A percentile compares a stretch with the other conserved stretches of the same genome.
Conservation (phyloP, 2,113 vertebrate species). For the Hypocryptadius cinnamomeus region DNA sequence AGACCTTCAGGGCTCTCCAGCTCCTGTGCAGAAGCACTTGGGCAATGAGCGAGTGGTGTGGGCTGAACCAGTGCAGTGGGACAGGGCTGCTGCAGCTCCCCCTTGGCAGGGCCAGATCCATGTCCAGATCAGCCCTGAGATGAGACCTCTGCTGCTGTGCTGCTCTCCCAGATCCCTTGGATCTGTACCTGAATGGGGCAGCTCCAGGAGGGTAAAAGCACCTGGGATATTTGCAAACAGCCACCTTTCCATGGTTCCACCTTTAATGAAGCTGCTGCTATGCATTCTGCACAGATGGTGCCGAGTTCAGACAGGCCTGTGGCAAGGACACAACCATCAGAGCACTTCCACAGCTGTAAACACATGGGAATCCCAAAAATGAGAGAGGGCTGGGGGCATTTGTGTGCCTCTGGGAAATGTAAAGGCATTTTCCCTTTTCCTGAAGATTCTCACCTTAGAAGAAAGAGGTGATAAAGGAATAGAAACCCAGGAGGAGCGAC, state of each 20-base stretch:
- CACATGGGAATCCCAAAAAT: background rate
- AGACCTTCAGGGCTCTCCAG: background rate
- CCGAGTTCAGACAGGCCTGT: background rate
- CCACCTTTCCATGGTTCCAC: background rate
- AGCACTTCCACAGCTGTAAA: background rate
- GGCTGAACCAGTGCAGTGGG: background rate
- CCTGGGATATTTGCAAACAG: background rate
- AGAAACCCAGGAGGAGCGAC: slow-evolving; percentile 95
- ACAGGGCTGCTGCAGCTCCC: background rate
- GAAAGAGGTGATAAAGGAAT: slow-evolving; percentile 85
- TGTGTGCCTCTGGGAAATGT: background rate
- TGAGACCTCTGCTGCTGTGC: background rate
- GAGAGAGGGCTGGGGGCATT: background rate
- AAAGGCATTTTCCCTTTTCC: slow-evolving; percentile 10
- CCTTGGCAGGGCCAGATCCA: background rate
- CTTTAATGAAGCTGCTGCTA: background rate
- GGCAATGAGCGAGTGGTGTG: background rate
- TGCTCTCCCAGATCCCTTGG: background rate
- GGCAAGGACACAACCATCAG: background rate
- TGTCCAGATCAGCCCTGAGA: background rate
- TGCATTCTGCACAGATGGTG: background rate
- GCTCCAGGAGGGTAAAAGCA: background rate
- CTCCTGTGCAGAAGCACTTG: background rate
- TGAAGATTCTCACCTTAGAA: slow-evolving; percentile 94
- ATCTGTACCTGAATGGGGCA: background rate